Evolutionary conservation across 2,797 vertebrate genomes (phyloP).

Genomic region (Potorous gilbertii): DNA sequence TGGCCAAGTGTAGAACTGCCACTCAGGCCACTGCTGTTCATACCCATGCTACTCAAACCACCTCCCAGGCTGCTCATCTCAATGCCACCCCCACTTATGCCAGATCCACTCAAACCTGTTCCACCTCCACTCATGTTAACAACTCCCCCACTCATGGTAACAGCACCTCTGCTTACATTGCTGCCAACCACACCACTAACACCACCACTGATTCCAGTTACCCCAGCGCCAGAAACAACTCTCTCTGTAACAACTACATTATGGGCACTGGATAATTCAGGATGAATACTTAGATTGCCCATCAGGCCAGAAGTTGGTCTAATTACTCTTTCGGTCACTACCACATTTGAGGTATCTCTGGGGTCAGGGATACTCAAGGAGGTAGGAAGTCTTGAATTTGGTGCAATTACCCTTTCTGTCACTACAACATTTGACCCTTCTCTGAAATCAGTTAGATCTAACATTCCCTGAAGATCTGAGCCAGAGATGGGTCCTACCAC

Average conservation of each 20-base stretch:
- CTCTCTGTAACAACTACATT: conserved; percentile 84
- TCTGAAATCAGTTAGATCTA: conserved; percentile 84
- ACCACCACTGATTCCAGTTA: conserved; percentile 71
- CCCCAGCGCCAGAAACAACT: conserved; percentile 81
- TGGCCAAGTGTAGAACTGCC: conserved; percentile 76
- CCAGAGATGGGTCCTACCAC: conserved; percentile 83
- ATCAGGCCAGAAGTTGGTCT: conserved; percentile 81
- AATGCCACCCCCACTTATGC: conserved; percentile 35
- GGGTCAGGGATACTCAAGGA: conserved; percentile 84
- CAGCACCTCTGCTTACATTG: neutral
- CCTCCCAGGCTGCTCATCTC: conserved; percentile 57
- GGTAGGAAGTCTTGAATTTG: conserved; percentile 82
- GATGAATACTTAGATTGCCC: conserved; percentile 82
- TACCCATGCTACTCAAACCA: conserved; percentile 32
- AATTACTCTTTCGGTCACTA: conserved; percentile 87
- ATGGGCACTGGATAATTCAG: conserved; percentile 82
- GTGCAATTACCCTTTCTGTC: conserved; percentile 86
- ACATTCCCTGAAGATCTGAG: conserved; percentile 82
- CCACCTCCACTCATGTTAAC: neutral
- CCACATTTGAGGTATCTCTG: conserved; percentile 84
- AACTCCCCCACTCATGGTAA: neutral
- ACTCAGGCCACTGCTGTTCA: conserved; percentile 46
- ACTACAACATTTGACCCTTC: conserved; percentile 86
- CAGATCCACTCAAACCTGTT: conserved; percentile 42
- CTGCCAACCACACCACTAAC: conserved; percentile 55